These are phyloP conservation scores for Indicator maculatus DNA, from an alignment of 2,113 vertebrate genomes.

Conservation along the genomic window DNA sequence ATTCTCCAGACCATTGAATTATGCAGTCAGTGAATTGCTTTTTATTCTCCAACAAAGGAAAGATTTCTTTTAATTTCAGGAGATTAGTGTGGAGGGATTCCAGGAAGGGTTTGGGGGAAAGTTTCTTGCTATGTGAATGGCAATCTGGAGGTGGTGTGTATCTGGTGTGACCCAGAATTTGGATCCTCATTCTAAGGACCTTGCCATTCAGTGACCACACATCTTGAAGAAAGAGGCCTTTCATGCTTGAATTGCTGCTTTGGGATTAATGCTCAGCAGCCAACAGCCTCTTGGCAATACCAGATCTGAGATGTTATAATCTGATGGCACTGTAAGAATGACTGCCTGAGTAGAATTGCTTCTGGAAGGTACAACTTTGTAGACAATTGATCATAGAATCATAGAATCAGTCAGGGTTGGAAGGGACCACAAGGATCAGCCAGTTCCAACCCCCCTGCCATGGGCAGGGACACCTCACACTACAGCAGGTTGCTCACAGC, in stretches of 20 bases:
- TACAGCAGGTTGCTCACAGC: too few species aligned
- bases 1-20: slow-evolving; percentile 56
- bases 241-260: background rate
- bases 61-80: slow-evolving; percentile 55
- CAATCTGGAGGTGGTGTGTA: background rate
- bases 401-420: too few species aligned
- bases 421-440: too few species aligned
- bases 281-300: background rate
- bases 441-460: too few species aligned
- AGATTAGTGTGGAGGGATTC: slow-evolving; percentile 40
- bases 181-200: background rate
- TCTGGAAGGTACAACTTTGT: background rate
- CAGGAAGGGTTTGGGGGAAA: background rate
- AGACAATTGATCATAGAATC: background rate
- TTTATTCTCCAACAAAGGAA: slow-evolving; percentile 35
- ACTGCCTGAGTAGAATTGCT: background rate
- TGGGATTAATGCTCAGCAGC: background rate
- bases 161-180: background rate
- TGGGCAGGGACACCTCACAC: too few species aligned
- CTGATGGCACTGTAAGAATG: background rate
- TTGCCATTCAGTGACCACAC: background rate
- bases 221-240: slow-evolving; percentile 6
- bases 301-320: background rate
- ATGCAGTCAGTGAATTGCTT: slow-evolving; percentile 47
- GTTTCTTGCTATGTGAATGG: background rate